Percentiles rank a stretch among this genome's conserved stretches.
Conservation (phyloP, 2,797 vertebrate genomes). For the Acipenser transmontanus region DNA sequence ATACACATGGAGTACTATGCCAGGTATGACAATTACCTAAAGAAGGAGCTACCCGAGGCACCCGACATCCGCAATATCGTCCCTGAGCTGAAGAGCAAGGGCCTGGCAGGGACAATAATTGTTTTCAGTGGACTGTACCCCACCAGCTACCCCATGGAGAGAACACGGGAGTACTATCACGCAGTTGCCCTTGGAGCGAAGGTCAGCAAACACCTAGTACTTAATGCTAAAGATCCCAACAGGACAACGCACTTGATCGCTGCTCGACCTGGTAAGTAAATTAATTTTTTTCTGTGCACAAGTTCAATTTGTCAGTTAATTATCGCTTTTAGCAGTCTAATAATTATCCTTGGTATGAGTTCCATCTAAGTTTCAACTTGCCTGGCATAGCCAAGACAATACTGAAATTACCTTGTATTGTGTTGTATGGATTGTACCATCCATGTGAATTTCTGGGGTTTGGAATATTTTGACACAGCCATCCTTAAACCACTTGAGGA, state of each 20-base stretch:
- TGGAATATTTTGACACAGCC: too few species aligned
- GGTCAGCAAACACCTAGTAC: constrained; percentile 70
- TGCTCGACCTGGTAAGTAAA: constrained; percentile 75
- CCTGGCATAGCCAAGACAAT: too few species aligned
- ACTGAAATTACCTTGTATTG: too few species aligned
- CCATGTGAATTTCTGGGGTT: too few species aligned
- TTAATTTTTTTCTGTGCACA: not conserved
- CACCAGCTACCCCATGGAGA: constrained; percentile 89
- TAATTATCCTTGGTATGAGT: too few species aligned
- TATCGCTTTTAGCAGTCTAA: too few species aligned
- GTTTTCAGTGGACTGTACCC: constrained; percentile 92
- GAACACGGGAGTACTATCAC: constrained; percentile 87
- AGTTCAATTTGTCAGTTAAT: not conserved
- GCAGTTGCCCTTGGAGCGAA: constrained; percentile 84
- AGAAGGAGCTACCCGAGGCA: constrained; percentile 59
- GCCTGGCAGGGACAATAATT: constrained; percentile 72
- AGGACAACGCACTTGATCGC: constrained; percentile 86
- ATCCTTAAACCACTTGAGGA: too few species aligned
- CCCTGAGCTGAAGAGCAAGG: constrained; percentile 82
- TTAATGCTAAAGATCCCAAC: constrained; percentile 68
- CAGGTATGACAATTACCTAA: constrained; percentile 74
- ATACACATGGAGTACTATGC: constrained; percentile 86
- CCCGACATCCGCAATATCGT: constrained; percentile 91
- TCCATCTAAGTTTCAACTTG: too few species aligned
- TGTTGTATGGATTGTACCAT: too few species aligned